Evolutionary conservation across 2,797 vertebrate genomes (phyloP), one percentile per base, ranked within the genome.

Genomic region (Amblyraja radiata): DNA sequence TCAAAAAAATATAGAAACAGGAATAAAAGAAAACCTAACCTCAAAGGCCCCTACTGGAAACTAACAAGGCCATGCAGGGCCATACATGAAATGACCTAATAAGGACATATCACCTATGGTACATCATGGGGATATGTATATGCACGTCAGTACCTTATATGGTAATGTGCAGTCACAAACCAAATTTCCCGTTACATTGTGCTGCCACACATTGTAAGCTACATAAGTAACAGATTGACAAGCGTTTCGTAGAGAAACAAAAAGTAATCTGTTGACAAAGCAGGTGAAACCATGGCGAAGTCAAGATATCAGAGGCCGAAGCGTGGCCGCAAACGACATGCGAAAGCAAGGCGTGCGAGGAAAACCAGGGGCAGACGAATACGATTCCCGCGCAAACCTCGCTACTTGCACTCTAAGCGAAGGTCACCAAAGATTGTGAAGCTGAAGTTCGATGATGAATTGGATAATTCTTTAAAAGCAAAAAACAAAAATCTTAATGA

Each of bases 401-500:
- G 83, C 0, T 86, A 65, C 16, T 58, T 28, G 18, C 58, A 65
- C 16, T 23, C 18, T 11, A 74, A 74, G 39, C 39, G 68, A 74
- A 61, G 25, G 39, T 3, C 80, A 21, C 71, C 90, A 91, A 91
- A 74, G 90, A 46, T 71, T 71, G 73, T 46, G 36, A 91, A 91
- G 65, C 32, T 46, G 63, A 91, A 91, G 71, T 23, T 74, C 73
- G 90, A 91, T 25, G 73, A 73, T 73, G 90, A 91, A 54, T 7
- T 91, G 65, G 65, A 91, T 71, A 91, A 91, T 54, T 46, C 90
- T 74, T 91, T 91, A 91, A 91, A 91, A 91, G 68, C 68, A 46
- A 91, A 91, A 90, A 90, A 90, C 65, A 90, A 90, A 36, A 90
- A 68, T 73, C 90, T 91, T 74, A 91, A 91, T 91, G 63, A 91